Conservation (phyloP, 2,888 invertebrate genomes). For the Camptogramma bilineatum region DNA sequence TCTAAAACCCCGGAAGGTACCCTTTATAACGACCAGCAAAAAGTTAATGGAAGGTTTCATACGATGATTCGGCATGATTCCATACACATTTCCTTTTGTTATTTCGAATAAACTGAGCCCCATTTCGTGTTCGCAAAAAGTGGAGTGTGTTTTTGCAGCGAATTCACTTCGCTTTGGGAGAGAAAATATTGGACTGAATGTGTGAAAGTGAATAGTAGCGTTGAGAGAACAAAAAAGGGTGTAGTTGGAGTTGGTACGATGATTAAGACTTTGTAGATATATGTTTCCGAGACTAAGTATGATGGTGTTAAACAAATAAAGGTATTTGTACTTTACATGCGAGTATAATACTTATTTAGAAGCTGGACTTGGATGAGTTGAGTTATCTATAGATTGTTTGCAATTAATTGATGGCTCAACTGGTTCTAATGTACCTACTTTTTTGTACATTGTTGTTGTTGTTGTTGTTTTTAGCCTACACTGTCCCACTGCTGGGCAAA, state of each 20-base stretch:
- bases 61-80: conserved; percentile 60
- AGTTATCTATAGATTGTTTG: too few species aligned
- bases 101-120: conserved; percentile 8
- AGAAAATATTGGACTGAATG: conserved; percentile 1
- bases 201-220: neutral
- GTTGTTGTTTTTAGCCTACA: too few species aligned
- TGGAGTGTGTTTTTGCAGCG: conserved; percentile 18
- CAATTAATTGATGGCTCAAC: too few species aligned
- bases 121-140: conserved; percentile 13
- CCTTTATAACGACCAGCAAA: conserved; percentile 60
- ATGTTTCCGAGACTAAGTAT: too few species aligned
- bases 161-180: conserved; percentile 15
- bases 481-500: too few species aligned
- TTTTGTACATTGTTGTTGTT: too few species aligned
- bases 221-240: conserved; percentile 5
- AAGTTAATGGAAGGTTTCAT: conserved; percentile 65
- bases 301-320: too few species aligned
- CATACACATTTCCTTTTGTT: conserved; percentile 45
- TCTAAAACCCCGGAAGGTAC: conserved; percentile 55
- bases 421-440: too few species aligned
- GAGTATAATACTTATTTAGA: too few species aligned
- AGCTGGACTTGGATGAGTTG: too few species aligned
- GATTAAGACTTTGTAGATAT: neutral
- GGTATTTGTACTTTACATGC: too few species aligned
- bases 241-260: neutral